Base-by-base conservation (phyloP, 2,797 vertebrate species). In the Oreochromis mossambicus region DNA sequence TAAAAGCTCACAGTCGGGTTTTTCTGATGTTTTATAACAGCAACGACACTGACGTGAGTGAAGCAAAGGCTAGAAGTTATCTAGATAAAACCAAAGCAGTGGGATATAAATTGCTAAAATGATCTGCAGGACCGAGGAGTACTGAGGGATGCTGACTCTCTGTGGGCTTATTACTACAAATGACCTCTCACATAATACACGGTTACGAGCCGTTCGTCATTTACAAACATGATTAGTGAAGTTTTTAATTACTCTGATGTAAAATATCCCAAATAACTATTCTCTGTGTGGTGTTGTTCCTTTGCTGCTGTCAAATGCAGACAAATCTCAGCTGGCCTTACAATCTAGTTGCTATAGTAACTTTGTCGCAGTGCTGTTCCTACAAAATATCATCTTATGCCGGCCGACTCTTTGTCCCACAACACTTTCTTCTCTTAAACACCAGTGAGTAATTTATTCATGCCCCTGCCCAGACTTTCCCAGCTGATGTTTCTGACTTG, bases 361-460 rank as follows among this genome's bases (percentile, higher is more conserved):
- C 81, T 73, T 13, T 84, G 29, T 43, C 5, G 6, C 54, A 56
- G 38, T 78, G 17, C 34, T 87, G 43, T 79, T 79, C 77, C 81
- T 51, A 26, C 52, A 82, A 61, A 80, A 78, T 77, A 61, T 83
- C 8, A 36, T 34, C 48, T 77, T 52, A 36, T 51, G 43, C 7
- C 10, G 10, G 43, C 10, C 7, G 43, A 32, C 70, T 50, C 17
- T 50, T 75, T 50, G 70, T 75, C 43, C 70, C 43, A 50, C 24
- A 15, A 78, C 77, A 38, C 58, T 75, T 78, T 52, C 76, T 70
- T 79, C 19, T 11, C 68, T 48, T 13, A 46, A 56, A n/a, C 48
- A 73, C 83, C 55, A 85, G 83, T 83, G 55, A 84, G 29, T 91
- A 50, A 61, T 68, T 84, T 32, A 63, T 81, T 81, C 9, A 15